These are phyloP conservation scores for Clanis bilineata DNA, from an alignment of 2,888 invertebrate species.

Conservation along the genomic window DNA sequence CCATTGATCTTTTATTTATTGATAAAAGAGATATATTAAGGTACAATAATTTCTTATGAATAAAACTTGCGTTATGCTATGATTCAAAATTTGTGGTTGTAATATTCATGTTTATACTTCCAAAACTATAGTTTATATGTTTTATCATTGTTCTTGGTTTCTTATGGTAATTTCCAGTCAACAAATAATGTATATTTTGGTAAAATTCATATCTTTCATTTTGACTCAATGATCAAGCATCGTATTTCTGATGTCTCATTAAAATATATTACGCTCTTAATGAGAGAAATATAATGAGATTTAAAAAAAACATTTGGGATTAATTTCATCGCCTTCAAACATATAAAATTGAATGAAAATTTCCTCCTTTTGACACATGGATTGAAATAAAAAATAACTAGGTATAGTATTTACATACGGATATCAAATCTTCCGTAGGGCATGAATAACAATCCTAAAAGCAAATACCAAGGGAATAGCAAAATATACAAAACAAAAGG, in stretches of 20 bases:
- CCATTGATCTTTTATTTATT: slow-evolving; percentile 16
- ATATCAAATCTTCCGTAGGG: too few species aligned
- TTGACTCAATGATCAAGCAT: not conserved
- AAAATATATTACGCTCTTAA: not conserved
- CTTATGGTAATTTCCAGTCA: too few species aligned
- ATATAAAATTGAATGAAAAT: too few species aligned
- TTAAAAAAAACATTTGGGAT: not conserved
- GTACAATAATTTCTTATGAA: not conserved
- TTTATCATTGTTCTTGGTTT: too few species aligned
- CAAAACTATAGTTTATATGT: too few species aligned
- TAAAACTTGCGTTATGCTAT: not conserved
- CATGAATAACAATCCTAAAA: not conserved
- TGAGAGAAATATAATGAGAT: not conserved
- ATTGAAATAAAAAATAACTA: too few species aligned
- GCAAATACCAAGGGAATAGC: not conserved
- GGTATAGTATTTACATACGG: too few species aligned
- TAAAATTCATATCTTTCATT: too few species aligned
- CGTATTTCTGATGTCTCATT: not conserved
- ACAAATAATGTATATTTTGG: too few species aligned
- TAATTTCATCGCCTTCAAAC: not conserved
- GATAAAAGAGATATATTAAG: slow-evolving; percentile 6
- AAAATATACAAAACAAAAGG: not conserved
- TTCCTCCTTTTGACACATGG: too few species aligned
- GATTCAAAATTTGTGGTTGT: not conserved
- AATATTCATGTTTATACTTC: not conserved